Conservation (phyloP, 2,113 vertebrate species). For the Ursus arctos region DNA sequence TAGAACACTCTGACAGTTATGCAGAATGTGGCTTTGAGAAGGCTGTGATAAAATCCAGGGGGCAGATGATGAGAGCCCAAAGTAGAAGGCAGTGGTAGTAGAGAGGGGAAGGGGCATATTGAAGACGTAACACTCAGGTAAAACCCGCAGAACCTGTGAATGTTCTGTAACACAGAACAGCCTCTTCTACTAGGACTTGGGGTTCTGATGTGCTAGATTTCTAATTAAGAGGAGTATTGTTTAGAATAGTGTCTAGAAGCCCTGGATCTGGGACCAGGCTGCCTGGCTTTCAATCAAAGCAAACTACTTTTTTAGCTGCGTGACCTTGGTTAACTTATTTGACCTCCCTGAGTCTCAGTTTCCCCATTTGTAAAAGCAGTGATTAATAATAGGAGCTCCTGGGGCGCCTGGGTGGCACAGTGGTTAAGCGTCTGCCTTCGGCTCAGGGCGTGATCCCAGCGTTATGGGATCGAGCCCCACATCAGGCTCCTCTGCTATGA, state of each 20-base stretch:
- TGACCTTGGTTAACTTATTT: conserved; percentile 43
- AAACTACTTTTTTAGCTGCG: conserved; percentile 12
- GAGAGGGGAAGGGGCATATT: neutral
- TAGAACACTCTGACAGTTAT: conserved; percentile 14
- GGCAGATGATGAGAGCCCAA: neutral
- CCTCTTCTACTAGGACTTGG: conserved; percentile 15
- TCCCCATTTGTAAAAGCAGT: conserved; percentile 41
- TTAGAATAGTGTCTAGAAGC: neutral
- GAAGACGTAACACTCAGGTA: neutral
- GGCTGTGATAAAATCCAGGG: conserved; percentile 20
- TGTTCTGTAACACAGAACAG: conserved; percentile 2
- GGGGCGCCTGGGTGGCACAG: too few species aligned
- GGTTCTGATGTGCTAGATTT: conserved; percentile 45
- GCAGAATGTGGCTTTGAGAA: neutral
- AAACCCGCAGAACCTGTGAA: conserved; percentile 1
- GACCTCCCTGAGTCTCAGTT: conserved; percentile 7
- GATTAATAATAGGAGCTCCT: conserved; percentile 39
- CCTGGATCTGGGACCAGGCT: neutral
- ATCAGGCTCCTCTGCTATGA: too few species aligned
- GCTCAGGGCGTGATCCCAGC: too few species aligned
- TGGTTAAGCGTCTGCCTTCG: too few species aligned
- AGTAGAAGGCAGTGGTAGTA: neutral
- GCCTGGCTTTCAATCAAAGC: neutral
- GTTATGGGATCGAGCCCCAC: too few species aligned
- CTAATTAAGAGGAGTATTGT: conserved; percentile 14